Evolutionary conservation across 2,888 invertebrate species (phyloP), one percentile per base, ranked within the genome.

Genomic region (Strigamia transsilvanica): DNA sequence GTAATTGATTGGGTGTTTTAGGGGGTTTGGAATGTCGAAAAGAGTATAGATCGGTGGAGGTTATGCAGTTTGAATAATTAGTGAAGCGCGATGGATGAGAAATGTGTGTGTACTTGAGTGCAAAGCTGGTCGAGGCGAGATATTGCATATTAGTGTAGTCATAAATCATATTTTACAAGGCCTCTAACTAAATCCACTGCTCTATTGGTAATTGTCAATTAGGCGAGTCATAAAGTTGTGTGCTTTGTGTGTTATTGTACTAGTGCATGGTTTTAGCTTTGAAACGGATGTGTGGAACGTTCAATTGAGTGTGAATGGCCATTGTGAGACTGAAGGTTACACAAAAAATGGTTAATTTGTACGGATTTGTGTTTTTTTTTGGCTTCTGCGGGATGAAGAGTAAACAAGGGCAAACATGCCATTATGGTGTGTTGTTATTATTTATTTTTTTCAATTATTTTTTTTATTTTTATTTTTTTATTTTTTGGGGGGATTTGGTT

Each of bases 1-100:
- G 56, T 56, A 56, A 56, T 56, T 56, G 56, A 56, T 56, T 56
- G n/a, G n/a, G n/a, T n/a, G n/a, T n/a, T n/a, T n/a, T n/a, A n/a
- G n/a, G n/a, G n/a, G n/a, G n/a, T n/a, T n/a, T n/a, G n/a, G n/a
- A n/a, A n/a, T n/a, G 51, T 3, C 4, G 2, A 42, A n/a, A 3
- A 6, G 56, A 56, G 56, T 1, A 56, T 21, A 56, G 21, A 51
- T 51, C 18, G 51, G 51, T 15, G 2, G 51, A 56, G 56, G 21
- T 56, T 56, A 21, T 18, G 56, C 56, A 56, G 18, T 56, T 56
- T 56, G 56, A 56, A 56, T 56, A 56, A 56, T 56, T 56, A 56
- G 56, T 18, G 56, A 56, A 56, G 56, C 56, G n/a, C 18, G 56
- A 21, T 56, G 56, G 56, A 56, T 56, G 56, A 56, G 56, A 56